Evolutionary conservation across 2,888 invertebrate genomes (phyloP).

Genomic region (Agriotes lineatus): DNA sequence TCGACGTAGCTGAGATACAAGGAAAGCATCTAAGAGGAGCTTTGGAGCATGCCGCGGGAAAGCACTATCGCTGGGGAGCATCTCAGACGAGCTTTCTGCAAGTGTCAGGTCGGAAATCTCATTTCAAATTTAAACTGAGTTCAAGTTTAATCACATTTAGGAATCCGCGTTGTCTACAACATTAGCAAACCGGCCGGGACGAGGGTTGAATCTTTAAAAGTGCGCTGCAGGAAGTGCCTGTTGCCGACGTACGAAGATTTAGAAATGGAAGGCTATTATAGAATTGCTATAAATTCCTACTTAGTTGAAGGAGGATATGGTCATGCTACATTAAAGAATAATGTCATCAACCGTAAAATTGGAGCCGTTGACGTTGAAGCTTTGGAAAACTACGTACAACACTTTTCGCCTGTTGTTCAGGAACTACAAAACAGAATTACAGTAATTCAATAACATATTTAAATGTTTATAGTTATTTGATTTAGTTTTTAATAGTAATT

Average conservation of each 20-base stretch:
- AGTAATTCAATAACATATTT: too few species aligned
- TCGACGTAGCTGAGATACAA: slow-evolving; percentile 65
- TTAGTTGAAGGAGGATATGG: slow-evolving; percentile 78
- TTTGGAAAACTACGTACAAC: slow-evolving; percentile 68
- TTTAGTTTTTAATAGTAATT: too few species aligned
- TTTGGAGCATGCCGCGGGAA: slow-evolving; percentile 71
- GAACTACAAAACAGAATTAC: too few species aligned
- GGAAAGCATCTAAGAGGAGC: slow-evolving; percentile 41
- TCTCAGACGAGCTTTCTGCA: slow-evolving; percentile 70
- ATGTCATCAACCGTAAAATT: slow-evolving; percentile 67
- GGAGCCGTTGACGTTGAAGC: slow-evolving; percentile 70
- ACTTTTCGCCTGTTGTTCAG: slow-evolving; percentile 64
- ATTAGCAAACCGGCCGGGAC: slow-evolving; percentile 70
- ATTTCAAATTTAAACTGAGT: too few species aligned
- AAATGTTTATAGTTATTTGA: too few species aligned
- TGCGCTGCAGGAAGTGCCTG: slow-evolving; percentile 75
- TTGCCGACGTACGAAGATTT: slow-evolving; percentile 75
- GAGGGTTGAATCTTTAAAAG: slow-evolving; percentile 70
- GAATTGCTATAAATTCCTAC: slow-evolving; percentile 72
- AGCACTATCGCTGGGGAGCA: slow-evolving; percentile 54
- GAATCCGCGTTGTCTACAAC: slow-evolving; percentile 74
- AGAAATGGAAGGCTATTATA: slow-evolving; percentile 70
- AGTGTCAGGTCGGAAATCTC: slow-evolving; percentile 72
- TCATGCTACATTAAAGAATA: slow-evolving; percentile 67
- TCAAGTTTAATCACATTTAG: slow-evolving; percentile 60